Percentiles rank a stretch among this genome's conserved stretches.
These are phyloP conservation scores for Drosophila sordidula DNA, from an alignment of 2,888 invertebrate genomes.

Conservation along the genomic window DNA sequence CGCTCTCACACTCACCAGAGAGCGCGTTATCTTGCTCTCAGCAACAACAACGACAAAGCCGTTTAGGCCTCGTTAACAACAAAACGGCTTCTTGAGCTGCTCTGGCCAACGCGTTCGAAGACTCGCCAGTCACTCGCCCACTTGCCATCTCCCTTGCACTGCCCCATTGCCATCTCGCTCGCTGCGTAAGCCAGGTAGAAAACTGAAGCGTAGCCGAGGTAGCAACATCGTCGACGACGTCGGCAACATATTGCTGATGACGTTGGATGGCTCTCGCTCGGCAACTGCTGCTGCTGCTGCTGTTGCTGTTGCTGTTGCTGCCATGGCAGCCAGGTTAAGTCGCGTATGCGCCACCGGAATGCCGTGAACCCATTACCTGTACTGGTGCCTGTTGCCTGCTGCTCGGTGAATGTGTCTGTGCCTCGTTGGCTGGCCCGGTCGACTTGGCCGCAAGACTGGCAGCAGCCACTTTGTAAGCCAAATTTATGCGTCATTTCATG, in stretches of 20 bases:
- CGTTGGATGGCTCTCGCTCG: constrained; percentile 46
- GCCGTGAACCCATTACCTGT: constrained; percentile 78
- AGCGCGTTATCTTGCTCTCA: constrained; percentile 4
- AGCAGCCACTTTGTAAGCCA: constrained; percentile 58
- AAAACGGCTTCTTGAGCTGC: constrained; percentile 73
- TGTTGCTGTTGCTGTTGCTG: constrained; percentile 14
- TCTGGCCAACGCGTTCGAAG: constrained; percentile 49
- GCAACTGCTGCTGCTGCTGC: constrained; percentile 18
- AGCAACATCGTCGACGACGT: constrained; percentile 67
- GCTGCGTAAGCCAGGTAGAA: constrained; percentile 84
- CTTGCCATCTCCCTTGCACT: constrained; percentile 42
- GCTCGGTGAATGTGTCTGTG: constrained; percentile 30
- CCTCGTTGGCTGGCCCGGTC: constrained; percentile 41
- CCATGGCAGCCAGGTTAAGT: constrained; percentile 56
- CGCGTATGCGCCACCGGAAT: constrained; percentile 78
- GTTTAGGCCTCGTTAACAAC: constrained; percentile 79
- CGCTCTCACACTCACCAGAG: constrained; percentile 10
- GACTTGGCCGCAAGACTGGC: constrained; percentile 25
- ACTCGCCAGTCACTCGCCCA: constrained; percentile 41
- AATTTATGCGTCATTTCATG: constrained; percentile 73
- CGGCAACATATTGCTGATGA: constrained; percentile 73
- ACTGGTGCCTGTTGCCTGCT: constrained; percentile 31
- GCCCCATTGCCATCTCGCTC: constrained; percentile 62
- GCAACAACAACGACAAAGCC: constrained; percentile 55
- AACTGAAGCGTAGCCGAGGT: constrained; percentile 81